phyloP scores from a whole-genome alignment of 2,797 vertebrate genomes.

The Lithobates pipiens region DNA sequence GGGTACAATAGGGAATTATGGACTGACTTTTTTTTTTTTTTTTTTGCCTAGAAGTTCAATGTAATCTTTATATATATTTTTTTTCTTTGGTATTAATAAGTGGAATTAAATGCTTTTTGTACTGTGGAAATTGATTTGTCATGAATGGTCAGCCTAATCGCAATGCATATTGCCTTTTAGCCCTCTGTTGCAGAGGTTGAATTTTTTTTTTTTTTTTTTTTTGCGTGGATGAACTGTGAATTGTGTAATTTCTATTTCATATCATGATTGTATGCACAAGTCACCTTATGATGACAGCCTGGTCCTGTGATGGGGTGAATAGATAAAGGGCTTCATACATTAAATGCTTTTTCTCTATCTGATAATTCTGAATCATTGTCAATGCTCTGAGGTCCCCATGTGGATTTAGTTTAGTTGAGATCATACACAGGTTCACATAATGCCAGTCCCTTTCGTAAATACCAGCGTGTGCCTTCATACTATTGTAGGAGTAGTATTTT shows the following conservation, averaged over 20 bases:
- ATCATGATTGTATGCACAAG: slow-evolving; percentile 5
- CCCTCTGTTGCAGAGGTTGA: neutral
- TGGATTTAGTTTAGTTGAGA: no score
- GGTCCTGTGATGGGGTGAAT: neutral
- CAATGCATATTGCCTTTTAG: neutral
- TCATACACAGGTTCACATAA: no score
- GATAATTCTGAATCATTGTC: neutral
- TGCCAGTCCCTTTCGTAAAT: no score
- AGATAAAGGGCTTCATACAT: neutral
- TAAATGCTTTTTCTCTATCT: neutral
- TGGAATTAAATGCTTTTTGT: slow-evolving; percentile 56
- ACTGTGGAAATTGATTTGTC: slow-evolving; percentile 26
- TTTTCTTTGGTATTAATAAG: slow-evolving; percentile 27
- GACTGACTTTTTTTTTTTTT: neutral
- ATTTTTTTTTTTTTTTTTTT: slow-evolving; percentile 11
- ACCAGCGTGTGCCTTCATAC: no score
- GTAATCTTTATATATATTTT: slow-evolving; percentile 18
- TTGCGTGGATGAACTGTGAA: neutral
- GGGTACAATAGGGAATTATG: neutral
- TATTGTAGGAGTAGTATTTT: no score
- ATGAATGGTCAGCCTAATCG: neutral
- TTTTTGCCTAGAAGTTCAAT: slow-evolving; percentile 16
- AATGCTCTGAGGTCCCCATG: no score
- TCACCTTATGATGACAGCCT: slow-evolving; percentile 10
- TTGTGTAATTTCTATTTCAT: neutral